Base-by-base conservation (phyloP, 2,888 invertebrate genomes). In the Rhagonycha fulva region DNA sequence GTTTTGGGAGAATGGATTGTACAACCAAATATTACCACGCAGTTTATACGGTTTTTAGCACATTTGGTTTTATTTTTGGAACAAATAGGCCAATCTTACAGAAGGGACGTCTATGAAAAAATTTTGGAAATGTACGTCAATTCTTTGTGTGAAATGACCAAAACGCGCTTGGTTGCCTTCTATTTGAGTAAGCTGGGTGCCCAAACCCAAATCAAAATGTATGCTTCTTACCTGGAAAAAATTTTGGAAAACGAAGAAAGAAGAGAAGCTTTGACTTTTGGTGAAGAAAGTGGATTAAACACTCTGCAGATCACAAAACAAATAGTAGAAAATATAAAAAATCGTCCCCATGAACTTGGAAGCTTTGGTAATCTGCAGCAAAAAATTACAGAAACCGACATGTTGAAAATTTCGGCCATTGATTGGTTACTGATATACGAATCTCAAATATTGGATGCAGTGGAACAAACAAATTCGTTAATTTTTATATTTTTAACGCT, bases 381-480 rank as follows among this genome's bases (percentile, higher is more conserved):
- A 78, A 85, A 84, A 81, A 70, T 94, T 14, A 93, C 93, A 0
- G 90, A 91, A 82, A 90, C 91, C 47, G 96, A 96, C 86, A 88
- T 91, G 74, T 91, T 91, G 77, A 94, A 94, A 87, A 94, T 96
- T 70, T 91, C 91, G 32, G 91, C 96, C 0, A 88, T 98, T 2
- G 97, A 98, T 86, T 98, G 97, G 96, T 88, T 98, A 9, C 91
- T 94, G 24, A 94, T 96, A 82, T 93, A 96, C 84, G 90, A 92
- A 12, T 90, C 92, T 68, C 97, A 97, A 87, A 88, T 94, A 62
- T 91, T 92, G 61, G 97, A 97, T 87, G 94, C 95, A 10, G 85
- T 98, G 23, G 93, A 93, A 90, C 94, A 98, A 85, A 93, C 95
- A n/a, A 98, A 98, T 89, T 93, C 95, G 14, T 91, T 98, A 85